A percentile compares a stretch with the other conserved stretches of the same genome.
These are phyloP conservation scores for Chinchilla lanigera DNA, from an alignment of 2,113 vertebrate genomes.

Conservation along the genomic window DNA sequence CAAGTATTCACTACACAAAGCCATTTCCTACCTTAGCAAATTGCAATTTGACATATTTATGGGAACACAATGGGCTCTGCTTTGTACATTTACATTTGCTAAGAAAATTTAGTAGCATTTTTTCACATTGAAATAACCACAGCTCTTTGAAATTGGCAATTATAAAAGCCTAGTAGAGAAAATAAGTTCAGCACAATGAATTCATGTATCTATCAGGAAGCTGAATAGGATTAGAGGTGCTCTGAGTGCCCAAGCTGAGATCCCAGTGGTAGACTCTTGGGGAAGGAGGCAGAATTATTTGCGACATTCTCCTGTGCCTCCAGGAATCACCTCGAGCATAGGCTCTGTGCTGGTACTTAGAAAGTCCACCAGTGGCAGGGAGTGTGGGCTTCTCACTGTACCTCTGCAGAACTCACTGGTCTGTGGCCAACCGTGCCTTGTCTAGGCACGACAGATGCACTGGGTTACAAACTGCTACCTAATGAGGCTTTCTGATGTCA, in stretches of 20 bases:
- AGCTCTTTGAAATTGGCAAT: background rate
- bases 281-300: background rate
- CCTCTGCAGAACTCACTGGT: background rate
- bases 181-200: slow-evolving; percentile 3
- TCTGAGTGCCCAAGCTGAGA: background rate
- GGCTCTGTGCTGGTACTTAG: background rate
- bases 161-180: background rate
- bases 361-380: background rate
- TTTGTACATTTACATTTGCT: slow-evolving; percentile 43
- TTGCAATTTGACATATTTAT: slow-evolving; percentile 41
- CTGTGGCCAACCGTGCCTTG: background rate
- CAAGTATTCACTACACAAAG: background rate
- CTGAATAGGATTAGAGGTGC: background rate
- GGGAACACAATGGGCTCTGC: background rate
- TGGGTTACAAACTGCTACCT: background rate
- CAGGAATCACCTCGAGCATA: background rate
- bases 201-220: background rate
- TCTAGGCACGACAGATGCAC: background rate
- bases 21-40: slow-evolving; percentile 48
- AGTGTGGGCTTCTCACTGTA: background rate
- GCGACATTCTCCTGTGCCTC: background rate
- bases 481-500: background rate
- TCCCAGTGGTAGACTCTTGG: background rate
- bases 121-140: background rate
- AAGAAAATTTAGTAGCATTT: slow-evolving; percentile 35